phyloP scores from a whole-genome alignment of 2,797 vertebrate genomes.

The Malacoctenus gilli region DNA sequence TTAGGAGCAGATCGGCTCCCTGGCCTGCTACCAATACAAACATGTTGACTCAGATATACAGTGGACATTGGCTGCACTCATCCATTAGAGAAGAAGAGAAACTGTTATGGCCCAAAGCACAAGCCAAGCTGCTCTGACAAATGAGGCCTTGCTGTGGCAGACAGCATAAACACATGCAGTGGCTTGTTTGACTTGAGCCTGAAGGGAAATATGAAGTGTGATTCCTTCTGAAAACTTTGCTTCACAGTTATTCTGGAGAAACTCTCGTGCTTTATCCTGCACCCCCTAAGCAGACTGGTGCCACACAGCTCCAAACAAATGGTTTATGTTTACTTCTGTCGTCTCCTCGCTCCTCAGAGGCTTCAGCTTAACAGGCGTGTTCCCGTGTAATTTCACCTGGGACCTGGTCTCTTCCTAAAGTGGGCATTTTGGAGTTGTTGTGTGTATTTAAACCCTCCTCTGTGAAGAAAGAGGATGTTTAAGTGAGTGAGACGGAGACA shows the following conservation, averaged over 20 bases:
- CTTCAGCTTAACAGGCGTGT: not conserved
- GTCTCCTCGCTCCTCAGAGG: not conserved
- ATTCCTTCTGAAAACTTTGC: conserved; percentile 29
- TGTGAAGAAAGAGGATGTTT: no score
- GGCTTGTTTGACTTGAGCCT: conserved; percentile 61
- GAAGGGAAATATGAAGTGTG: conserved; percentile 30
- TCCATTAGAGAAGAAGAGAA: conserved; percentile 37
- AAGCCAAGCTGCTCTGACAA: conserved; percentile 55
- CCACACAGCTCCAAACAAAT: conserved; percentile 3
- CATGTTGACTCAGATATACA: conserved; percentile 16
- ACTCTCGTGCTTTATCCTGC: conserved; percentile 13
- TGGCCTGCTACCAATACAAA: conserved; percentile 12
- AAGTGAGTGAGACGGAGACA: no score
- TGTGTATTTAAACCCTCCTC: no score
- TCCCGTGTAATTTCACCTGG: not conserved
- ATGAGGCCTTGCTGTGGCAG: conserved; percentile 37
- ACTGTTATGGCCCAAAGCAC: conserved; percentile 29
- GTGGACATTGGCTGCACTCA: conserved; percentile 7
- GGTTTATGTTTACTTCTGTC: not conserved
- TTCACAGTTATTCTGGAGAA: conserved; percentile 45
- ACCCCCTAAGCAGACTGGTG: conserved; percentile 17
- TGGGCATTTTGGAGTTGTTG: no score
- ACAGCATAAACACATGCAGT: conserved; percentile 54
- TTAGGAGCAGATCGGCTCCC: not conserved
- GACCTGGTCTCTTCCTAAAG: conserved; percentile 8